A percentile compares a stretch with the other conserved stretches of the same genome.
Evolutionary conservation across 2,797 vertebrate genomes (phyloP).

Genomic region (Sebastes trivittatus): DNA sequence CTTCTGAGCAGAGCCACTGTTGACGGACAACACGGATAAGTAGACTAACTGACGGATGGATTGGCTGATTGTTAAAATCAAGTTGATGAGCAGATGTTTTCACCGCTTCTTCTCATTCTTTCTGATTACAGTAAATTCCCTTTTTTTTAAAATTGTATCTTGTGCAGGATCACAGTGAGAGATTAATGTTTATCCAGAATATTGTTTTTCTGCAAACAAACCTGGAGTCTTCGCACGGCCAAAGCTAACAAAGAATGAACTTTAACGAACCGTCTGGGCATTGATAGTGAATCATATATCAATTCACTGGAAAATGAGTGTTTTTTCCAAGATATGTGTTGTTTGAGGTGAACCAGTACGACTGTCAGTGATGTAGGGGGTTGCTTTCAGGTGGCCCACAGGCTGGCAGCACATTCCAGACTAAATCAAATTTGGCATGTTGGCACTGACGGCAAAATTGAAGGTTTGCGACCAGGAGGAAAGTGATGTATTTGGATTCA

Average conservation of each 20-base stretch:
- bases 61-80: conserved; percentile 61
- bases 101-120: conserved; percentile 12
- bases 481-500: conserved; percentile 34
- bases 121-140: conserved; percentile 27
- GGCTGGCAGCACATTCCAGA: conserved; percentile 26
- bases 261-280: conserved; percentile 21
- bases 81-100: conserved; percentile 64
- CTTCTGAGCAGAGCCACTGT: conserved; percentile 42
- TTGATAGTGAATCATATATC: conserved; percentile 30
- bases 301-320: background rate
- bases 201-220: conserved; percentile 51
- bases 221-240: background rate
- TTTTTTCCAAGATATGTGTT: background rate
- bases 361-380: conserved; percentile 19
- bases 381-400: conserved; percentile 50
- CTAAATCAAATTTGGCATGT: conserved; percentile 38
- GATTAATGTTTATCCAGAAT: conserved; percentile 31
- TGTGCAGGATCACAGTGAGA: background rate
- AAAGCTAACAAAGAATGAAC: conserved; percentile 27
- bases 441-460: background rate
- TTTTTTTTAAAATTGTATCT: background rate
- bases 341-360: conserved; percentile 28
- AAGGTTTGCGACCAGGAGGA: conserved; percentile 6
- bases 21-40: conserved; percentile 59
- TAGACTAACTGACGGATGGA: conserved; percentile 64